A percentile compares a stretch with the other conserved stretches of the same genome.
Evolutionary conservation across 2,888 invertebrate species (phyloP).

Genomic region (Drosophila meridionalis): DNA sequence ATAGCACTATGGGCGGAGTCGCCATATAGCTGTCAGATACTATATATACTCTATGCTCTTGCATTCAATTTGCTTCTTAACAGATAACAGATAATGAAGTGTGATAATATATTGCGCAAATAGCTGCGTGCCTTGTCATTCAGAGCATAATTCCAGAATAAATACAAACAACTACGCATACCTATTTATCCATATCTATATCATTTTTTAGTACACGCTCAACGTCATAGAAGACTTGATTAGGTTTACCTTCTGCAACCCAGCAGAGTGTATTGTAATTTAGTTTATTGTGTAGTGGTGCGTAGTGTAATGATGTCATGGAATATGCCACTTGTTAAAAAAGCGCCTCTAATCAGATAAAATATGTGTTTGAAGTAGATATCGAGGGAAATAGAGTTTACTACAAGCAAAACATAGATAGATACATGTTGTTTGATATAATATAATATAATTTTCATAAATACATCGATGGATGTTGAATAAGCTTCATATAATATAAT

Average conservation of each 20-base stretch:
- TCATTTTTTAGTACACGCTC: not conserved
- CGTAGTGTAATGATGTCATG: not conserved
- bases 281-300: not conserved
- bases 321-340: not conserved
- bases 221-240: not conserved
- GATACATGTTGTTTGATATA: no score
- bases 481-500: not conserved
- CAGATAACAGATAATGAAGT: conserved; percentile 51
- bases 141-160: conserved; percentile 45
- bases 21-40: not conserved
- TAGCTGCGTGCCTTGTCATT: conserved; percentile 41
- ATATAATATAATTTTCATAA: no score
- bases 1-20: not conserved
- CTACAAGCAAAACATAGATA: no score
- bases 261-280: conserved; percentile 6
- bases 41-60: not conserved
- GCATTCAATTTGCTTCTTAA: conserved; percentile 23
- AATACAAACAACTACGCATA: conserved; percentile 28
- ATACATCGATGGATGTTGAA: not conserved
- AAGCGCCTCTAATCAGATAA: not conserved
- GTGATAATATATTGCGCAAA: conserved; percentile 54
- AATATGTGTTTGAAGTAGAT: not conserved
- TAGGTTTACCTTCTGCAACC: not conserved
- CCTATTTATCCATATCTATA: conserved; percentile 7
- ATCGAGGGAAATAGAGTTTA: not conserved